phyloP scores from a whole-genome alignment of 1,140 invertebrate genomes.

The Drosophila navojoa region DNA sequence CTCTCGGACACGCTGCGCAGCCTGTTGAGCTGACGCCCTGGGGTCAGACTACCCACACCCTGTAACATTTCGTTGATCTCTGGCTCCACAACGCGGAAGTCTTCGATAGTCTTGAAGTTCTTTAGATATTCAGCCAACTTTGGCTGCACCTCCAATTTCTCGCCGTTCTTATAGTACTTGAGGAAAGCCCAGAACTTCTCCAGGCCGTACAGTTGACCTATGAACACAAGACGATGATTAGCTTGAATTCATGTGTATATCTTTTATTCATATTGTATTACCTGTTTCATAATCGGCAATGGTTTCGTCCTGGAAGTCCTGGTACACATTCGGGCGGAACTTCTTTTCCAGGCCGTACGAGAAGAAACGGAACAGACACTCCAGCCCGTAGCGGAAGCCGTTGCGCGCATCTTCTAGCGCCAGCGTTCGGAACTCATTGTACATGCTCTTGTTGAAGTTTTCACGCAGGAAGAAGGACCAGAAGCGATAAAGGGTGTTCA shows the following conservation, averaged over 20 bases:
- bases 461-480: slow-evolving; percentile 99
- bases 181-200: slow-evolving; percentile 99
- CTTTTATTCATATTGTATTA: slow-evolving; percentile 83
- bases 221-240: slow-evolving; percentile 9
- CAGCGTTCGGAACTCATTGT: slow-evolving; percentile 94
- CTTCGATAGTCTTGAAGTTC: slow-evolving; percentile 97
- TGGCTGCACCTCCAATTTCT: slow-evolving; percentile 91
- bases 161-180: slow-evolving; percentile 95
- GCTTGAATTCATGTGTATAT: background rate
- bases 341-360: slow-evolving; percentile 98
- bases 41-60: slow-evolving; percentile 83
- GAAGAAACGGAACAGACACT: slow-evolving; percentile 99
- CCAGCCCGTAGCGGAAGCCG: slow-evolving; percentile 95
- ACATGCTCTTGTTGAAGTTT: slow-evolving; percentile 99
- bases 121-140: slow-evolving; percentile 91
- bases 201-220: slow-evolving; percentile 97
- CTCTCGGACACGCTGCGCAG: slow-evolving; percentile 87
- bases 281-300: slow-evolving; percentile 95
- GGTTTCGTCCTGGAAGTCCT: slow-evolving; percentile 98
- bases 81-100: slow-evolving; percentile 93
- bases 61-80: slow-evolving; percentile 86
- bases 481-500: slow-evolving; percentile 99
- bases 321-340: slow-evolving; percentile 96
- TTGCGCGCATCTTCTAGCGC: slow-evolving; percentile 96
- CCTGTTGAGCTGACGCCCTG: slow-evolving; percentile 84